Evolutionary conservation across 2,888 invertebrate genomes (phyloP).

Genomic region (Melieria omissa): DNA sequence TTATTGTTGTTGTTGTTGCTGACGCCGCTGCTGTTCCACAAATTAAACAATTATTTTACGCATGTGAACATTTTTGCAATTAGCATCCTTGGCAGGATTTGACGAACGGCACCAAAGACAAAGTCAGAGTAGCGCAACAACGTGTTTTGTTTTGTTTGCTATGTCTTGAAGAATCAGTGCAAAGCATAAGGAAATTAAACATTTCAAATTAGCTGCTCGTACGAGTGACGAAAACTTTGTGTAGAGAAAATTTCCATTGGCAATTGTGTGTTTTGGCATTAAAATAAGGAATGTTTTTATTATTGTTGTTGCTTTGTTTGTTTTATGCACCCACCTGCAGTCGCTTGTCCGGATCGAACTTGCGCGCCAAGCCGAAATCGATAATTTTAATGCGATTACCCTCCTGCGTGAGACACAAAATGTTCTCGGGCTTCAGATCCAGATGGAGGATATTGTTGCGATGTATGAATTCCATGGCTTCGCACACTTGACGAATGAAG

Average conservation of each 20-base stretch:
- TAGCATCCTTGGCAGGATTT: not conserved
- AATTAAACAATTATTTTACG: conserved; percentile 34
- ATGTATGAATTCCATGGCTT: conserved; percentile 97
- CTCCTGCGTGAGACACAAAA: conserved; percentile 92
- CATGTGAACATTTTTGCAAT: conserved; percentile 27
- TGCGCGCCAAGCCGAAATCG: conserved; percentile 95
- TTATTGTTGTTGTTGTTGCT: not conserved
- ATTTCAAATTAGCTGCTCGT: too few relatives aligned
- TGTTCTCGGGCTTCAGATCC: conserved; percentile 99
- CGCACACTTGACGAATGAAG: conserved; percentile 98
- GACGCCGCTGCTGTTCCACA: conserved; percentile 7
- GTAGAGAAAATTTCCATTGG: too few relatives aligned
- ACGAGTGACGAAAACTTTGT: too few relatives aligned
- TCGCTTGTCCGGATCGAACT: conserved; percentile 91
- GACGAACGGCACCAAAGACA: too few relatives aligned
- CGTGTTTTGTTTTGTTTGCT: too few relatives aligned
- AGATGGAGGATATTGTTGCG: conserved; percentile 94
- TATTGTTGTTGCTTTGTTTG: not conserved
- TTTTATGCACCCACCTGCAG: conserved; percentile 70
- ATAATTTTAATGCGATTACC: conserved; percentile 99
- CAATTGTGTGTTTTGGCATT: too few relatives aligned
- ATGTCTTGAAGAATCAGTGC: too few relatives aligned
- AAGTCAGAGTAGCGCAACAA: too few relatives aligned
- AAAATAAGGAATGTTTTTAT: too few relatives aligned
- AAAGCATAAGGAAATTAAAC: too few relatives aligned